Base-by-base conservation (phyloP, 1,140 invertebrate genomes). In the Camponotus pennsylvanicus region DNA sequence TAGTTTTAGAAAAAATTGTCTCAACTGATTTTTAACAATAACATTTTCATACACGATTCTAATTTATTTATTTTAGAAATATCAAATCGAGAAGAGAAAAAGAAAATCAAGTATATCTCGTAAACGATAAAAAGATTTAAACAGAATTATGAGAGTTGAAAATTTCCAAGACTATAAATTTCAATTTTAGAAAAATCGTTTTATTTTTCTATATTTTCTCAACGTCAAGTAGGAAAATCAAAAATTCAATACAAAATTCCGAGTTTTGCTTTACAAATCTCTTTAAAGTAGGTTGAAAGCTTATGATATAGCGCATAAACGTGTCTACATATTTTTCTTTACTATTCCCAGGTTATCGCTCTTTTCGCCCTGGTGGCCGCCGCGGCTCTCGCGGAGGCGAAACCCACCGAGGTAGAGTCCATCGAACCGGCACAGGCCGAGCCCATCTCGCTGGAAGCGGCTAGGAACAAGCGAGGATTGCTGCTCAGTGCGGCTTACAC, bases 401-500 rank as follows among this genome's bases (percentile, higher is more conserved):
- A 93, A 70, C 92, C 93, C 21, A 34, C 91, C 45, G 92, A 92
- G 32, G 89, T 86, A 32, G 93, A 93, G 64, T 90, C 92, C 55
- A 78, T 93, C 45, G 92, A 93, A 83, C 91, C 93, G 42, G 79
- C 40, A 11, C 89, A 90, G 59, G 77, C 75, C 8, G 91, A 91
- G 27, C 49, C 83, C 32, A 70, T 64, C 18, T 85, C 79, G 63
- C 67, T 76, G 64, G 92, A 88, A 86, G 71, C 73, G 9, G 64
- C 80, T 8, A 89, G 93, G 42, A 88, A 92, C 82, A 93, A 93
- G 77, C 89, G 93, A 76, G 92, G 92, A 32, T 70, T 92, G 55
- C 59, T 92, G 57, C 13, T 92, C 27, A 85, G 91, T 55, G 92
- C 91, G 40, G 92, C 93, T 21, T 94, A 94, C 91, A 93, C 91